phyloP scores from a whole-genome alignment of 2,797 vertebrate genomes.

The Lagodon rhomboides region DNA sequence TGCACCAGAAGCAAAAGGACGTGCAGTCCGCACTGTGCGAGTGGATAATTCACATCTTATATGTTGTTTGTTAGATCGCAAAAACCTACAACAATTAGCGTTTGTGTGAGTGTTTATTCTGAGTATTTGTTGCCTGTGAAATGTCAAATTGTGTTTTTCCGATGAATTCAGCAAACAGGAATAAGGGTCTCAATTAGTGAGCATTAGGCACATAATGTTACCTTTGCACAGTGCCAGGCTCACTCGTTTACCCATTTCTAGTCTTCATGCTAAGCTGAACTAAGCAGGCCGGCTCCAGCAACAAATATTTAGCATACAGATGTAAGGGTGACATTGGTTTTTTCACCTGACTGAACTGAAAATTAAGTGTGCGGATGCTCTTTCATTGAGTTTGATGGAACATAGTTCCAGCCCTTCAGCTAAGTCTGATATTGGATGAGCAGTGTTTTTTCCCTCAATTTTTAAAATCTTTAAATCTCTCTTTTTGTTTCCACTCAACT shows the following conservation, averaged over 20 bases:
- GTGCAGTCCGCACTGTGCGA: no score
- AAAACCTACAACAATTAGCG: neutral
- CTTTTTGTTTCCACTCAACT: no score
- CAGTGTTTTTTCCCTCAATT: no score
- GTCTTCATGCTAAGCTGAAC: neutral
- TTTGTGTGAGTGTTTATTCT: neutral
- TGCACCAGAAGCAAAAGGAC: no score
- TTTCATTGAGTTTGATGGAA: no score
- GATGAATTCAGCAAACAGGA: neutral
- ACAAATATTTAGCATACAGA: neutral
- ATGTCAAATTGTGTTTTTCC: neutral
- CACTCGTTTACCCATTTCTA: neutral
- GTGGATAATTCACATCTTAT: neutral
- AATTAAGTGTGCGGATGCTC: no score
- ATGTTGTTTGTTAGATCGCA: neutral
- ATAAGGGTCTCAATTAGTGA: neutral
- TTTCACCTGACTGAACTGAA: neutral
- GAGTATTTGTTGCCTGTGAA: neutral
- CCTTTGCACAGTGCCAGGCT: neutral
- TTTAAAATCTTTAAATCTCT: no score
- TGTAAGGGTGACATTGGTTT: neutral
- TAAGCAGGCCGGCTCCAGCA: neutral
- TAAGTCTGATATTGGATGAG: no score
- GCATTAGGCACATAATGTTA: neutral
- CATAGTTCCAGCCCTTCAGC: no score